These are phyloP conservation scores for Numenius arquata DNA, from an alignment of 2,113 vertebrate species.

Conservation along the genomic window DNA sequence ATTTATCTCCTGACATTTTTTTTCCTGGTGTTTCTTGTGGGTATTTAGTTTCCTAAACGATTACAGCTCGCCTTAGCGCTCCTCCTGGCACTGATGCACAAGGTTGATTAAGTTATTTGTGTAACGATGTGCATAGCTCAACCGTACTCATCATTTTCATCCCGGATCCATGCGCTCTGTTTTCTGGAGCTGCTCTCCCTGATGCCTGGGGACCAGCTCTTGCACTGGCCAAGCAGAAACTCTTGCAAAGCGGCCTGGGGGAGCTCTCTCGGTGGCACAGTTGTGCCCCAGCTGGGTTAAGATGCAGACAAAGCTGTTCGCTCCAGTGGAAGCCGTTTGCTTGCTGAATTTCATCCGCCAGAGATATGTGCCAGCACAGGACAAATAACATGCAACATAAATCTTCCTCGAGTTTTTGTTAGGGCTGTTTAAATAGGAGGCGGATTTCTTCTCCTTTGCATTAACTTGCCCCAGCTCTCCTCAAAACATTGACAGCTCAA, in stretches of 20 bases:
- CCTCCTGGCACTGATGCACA: neutral
- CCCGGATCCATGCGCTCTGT: neutral
- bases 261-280: neutral
- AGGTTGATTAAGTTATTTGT: neutral
- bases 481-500: neutral
- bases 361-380: neutral
- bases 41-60: neutral
- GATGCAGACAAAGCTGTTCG: neutral
- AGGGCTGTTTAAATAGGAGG: neutral
- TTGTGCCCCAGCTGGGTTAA: neutral
- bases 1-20: conserved; percentile 27
- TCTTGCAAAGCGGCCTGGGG: neutral
- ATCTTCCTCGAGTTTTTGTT: neutral
- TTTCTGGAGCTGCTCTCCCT: neutral
- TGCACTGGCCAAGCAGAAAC: neutral
- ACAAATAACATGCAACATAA: neutral
- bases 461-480: neutral
- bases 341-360: neutral
- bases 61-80: neutral
- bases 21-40: neutral
- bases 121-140: neutral
- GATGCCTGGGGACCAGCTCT: neutral
- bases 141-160: neutral
- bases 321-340: neutral
- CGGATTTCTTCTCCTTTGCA: neutral